Evolutionary conservation across 2,888 invertebrate genomes (phyloP), one percentile per base, ranked within the genome.

Genomic region (Cheilosia scutellata): DNA sequence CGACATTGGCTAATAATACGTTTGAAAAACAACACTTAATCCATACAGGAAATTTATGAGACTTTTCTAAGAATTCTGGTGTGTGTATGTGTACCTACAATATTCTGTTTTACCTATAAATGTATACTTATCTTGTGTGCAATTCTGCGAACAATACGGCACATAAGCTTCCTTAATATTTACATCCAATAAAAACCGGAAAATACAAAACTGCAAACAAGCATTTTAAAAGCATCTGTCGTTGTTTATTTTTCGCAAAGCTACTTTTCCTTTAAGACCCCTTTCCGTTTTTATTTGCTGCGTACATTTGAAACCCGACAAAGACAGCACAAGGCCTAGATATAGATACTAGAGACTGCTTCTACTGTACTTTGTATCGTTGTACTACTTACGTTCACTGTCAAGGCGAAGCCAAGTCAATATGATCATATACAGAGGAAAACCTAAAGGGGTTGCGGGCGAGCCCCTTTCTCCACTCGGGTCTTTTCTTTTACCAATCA

Each of bases 361-460:
- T n/a, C n/a, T 20, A 2, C 16, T n/a, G 20, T 4, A 37, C 9
- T 37, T 9, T 37, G 11, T 20, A 20, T 20, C 20, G 20, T 37
- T 37, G 44, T 16, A n/a, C 6, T 47, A 16, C 16, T 42, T 63
- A 63, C 27, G 65, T 66, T 75, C 57, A 75, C 65, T 75, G 75
- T 42, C 75, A 75, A 75, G 75, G 75, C 57, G 33, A 74, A 33
- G 4, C 25, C 62, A 11, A 63, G 53, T 53, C 62, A 53, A 63
- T 27, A 27, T 47, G 63, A 53, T n/a, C 9, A 37, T 44, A 57
- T 25, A 57, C 4, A 37, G 16, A 51, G 9, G 27, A 25, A 5
- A n/a, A 3, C 16, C 16, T 6, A 70, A 31, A 31, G 57, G 7
- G 37, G 11, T 9, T 2, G 37, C 11, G 27, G 31, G 49, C 58